A percentile compares a stretch with the other conserved stretches of the same genome.
Conservation (phyloP, 2,113 vertebrate genomes). For the Mixornis gularis region DNA sequence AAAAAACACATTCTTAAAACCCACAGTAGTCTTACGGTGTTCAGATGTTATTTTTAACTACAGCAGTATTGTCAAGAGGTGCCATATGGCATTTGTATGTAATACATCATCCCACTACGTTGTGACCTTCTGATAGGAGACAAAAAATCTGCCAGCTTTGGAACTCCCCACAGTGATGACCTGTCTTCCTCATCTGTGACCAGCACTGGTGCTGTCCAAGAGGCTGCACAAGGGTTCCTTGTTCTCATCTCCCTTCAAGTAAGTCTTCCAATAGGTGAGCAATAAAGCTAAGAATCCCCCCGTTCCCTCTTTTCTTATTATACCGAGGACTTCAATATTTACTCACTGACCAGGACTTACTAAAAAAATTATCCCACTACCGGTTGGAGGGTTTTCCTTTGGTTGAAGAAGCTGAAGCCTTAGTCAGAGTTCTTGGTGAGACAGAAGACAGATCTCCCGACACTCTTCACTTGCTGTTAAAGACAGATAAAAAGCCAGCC, state of each 20-base stretch:
- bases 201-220: background rate
- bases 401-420: background rate
- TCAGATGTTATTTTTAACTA: conserved; percentile 39
- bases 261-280: background rate
- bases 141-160: conserved; percentile 5
- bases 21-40: background rate
- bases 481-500: background rate
- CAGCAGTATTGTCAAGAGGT: background rate
- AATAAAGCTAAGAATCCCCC: background rate
- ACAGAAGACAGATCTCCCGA: background rate
- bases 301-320: background rate
- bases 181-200: conserved; percentile 1
- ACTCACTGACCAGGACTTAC: background rate
- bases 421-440: background rate
- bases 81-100: conserved; percentile 48
- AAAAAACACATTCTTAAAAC: background rate
- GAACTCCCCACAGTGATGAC: background rate
- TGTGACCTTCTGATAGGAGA: conserved; percentile 44
- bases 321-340: background rate
- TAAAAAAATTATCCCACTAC: background rate
- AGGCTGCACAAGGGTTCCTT: background rate
- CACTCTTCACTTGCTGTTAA: background rate
- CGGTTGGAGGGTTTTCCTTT: accelerated
- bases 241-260: background rate
- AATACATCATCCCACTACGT: background rate